Evolutionary conservation across 2,797 vertebrate genomes (phyloP).

Genomic region (Poecilia wingei): DNA sequence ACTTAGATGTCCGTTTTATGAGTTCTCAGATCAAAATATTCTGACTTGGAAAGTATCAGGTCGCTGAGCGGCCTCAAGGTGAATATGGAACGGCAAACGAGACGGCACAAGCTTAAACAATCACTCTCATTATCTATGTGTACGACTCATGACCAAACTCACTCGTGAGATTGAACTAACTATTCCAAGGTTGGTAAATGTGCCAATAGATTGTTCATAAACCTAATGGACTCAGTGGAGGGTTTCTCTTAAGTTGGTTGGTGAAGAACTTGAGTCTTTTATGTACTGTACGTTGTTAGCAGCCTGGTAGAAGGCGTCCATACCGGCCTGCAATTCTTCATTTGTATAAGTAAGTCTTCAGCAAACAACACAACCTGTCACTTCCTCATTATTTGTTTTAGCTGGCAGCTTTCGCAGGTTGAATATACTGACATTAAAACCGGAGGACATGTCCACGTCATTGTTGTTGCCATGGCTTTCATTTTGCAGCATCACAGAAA

Average conservation of each 20-base stretch:
- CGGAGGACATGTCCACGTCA: background rate
- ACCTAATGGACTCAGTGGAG: too few species aligned
- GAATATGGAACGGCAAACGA: background rate
- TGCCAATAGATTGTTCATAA: background rate
- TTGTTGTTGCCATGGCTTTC: background rate
- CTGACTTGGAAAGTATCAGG: background rate
- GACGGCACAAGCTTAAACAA: background rate
- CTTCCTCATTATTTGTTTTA: background rate
- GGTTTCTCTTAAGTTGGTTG: too few species aligned
- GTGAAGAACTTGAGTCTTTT: too few species aligned
- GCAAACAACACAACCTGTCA: background rate
- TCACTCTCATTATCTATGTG: background rate
- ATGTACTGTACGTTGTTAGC: background rate
- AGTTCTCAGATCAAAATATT: background rate
- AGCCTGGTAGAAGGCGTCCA: background rate
- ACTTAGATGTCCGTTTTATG: background rate
- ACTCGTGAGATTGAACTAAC: too few species aligned
- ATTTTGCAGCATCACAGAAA: background rate
- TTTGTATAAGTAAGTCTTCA: too few species aligned
- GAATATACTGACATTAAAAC: too few species aligned
- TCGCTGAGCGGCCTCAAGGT: background rate
- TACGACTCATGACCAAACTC: background rate
- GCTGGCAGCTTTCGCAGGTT: background rate
- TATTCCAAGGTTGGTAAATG: background rate
- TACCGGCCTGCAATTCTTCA: background rate